phyloP scores from a whole-genome alignment of 2,888 invertebrate species.

The Amblyjoppa fuscipennis region DNA sequence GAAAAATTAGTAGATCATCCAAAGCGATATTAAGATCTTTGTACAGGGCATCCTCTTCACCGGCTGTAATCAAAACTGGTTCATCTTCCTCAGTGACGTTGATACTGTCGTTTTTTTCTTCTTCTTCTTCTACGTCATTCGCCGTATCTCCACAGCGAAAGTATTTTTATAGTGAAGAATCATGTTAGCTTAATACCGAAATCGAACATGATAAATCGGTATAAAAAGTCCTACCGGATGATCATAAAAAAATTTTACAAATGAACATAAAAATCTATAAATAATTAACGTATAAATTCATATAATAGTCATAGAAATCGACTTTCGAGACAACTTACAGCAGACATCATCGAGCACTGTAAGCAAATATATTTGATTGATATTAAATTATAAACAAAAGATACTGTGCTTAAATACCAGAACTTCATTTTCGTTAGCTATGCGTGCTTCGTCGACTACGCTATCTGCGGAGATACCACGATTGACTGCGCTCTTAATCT shows the following conservation, averaged over 20 bases:
- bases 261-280: slow-evolving; percentile 14
- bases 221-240: background rate
- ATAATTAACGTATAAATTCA: slow-evolving; percentile 22
- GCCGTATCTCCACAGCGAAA: slow-evolving; percentile 30
- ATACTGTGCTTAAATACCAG: background rate
- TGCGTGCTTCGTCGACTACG: background rate
- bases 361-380: background rate
- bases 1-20: background rate
- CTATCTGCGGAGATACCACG: background rate
- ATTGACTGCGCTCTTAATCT: slow-evolving; percentile 49
- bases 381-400: background rate
- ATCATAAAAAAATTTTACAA: background rate
- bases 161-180: slow-evolving; percentile 30
- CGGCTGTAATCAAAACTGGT: background rate
- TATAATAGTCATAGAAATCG: slow-evolving; percentile 25
- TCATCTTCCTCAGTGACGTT: slow-evolving; percentile 2
- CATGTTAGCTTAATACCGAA: slow-evolving; percentile 28
- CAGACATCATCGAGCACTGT: too few relatives aligned
- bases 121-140: slow-evolving; percentile 17
- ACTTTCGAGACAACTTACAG: too few relatives aligned
- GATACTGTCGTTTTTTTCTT: slow-evolving; percentile 5
- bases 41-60: too few relatives aligned
- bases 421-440: background rate
- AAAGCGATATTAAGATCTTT: too few relatives aligned
- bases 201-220: background rate